Evolutionary conservation across 2,888 invertebrate genomes (phyloP).

Genomic region (Drosophila rellima): DNA sequence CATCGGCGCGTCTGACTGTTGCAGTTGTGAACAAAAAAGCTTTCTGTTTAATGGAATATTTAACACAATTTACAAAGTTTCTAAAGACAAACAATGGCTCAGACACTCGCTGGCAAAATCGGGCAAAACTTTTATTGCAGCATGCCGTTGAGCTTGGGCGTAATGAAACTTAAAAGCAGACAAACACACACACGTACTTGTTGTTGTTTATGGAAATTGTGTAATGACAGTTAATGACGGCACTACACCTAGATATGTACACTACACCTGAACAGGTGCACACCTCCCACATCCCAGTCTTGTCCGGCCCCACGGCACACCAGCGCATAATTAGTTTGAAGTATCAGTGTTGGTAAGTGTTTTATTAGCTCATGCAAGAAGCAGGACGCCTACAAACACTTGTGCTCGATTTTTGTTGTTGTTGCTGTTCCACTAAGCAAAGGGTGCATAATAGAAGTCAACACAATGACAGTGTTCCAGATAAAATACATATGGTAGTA

Average conservation of each 20-base stretch:
- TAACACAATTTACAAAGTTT: slow-evolving; percentile 80
- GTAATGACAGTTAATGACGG: slow-evolving; percentile 79
- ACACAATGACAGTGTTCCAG: slow-evolving; percentile 15
- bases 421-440: slow-evolving; percentile 14
- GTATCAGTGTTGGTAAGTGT: slow-evolving; percentile 75
- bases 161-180: slow-evolving; percentile 1
- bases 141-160: not conserved
- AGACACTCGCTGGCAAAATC: slow-evolving; percentile 53
- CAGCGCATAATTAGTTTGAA: slow-evolving; percentile 67
- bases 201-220: slow-evolving; percentile 77
- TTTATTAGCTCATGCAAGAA: slow-evolving; percentile 74
- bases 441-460: slow-evolving; percentile 27
- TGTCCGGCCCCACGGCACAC: not conserved
- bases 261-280: slow-evolving; percentile 3
- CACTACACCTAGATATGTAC: slow-evolving; percentile 66
- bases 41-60: slow-evolving; percentile 82
- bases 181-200: slow-evolving; percentile 1
- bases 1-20: slow-evolving; percentile 50
- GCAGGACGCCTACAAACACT: slow-evolving; percentile 60
- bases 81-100: slow-evolving; percentile 75
- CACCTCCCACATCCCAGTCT: not conserved
- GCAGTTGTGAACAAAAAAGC: slow-evolving; percentile 63
- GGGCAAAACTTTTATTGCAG: slow-evolving; percentile 42
- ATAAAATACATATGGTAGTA: slow-evolving; percentile 1
- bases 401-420: slow-evolving; percentile 55